phyloP scores from a whole-genome alignment of 2,113 vertebrate genomes.

The Hystrix brachyura region DNA sequence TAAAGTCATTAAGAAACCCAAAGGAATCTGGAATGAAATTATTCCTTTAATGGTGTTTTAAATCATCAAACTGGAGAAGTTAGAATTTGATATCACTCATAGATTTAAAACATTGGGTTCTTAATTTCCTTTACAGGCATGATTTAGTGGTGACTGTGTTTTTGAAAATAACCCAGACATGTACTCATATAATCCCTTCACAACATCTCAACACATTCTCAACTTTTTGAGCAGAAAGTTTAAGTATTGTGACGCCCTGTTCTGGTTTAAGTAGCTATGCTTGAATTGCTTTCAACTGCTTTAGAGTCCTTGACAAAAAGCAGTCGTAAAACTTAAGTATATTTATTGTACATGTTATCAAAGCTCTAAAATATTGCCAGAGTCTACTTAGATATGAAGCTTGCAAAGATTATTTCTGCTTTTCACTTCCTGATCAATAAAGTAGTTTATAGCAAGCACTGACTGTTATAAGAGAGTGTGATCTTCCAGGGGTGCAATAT shows the following conservation, averaged over 20 bases:
- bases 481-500: background rate
- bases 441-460: background rate
- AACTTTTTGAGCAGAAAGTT: background rate
- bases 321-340: background rate
- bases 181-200: background rate
- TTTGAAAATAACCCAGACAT: background rate
- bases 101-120: background rate
- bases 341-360: background rate
- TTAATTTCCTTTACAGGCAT: constrained; percentile 37
- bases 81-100: background rate
- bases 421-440: constrained; percentile 14
- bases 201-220: background rate
- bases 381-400: background rate
- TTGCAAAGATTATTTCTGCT: background rate
- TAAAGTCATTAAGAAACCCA: background rate
- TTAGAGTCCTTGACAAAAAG: background rate
- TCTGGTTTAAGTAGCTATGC: background rate
- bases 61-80: background rate
- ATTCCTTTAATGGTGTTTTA: background rate
- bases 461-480: background rate
- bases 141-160: background rate
- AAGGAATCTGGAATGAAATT: constrained; percentile 2
- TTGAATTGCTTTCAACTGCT: constrained; percentile 17
- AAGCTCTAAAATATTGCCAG: background rate
- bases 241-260: background rate